Conservation (phyloP, 2,888 invertebrate species). For the Galeopsomyia nigrocyanea region DNA sequence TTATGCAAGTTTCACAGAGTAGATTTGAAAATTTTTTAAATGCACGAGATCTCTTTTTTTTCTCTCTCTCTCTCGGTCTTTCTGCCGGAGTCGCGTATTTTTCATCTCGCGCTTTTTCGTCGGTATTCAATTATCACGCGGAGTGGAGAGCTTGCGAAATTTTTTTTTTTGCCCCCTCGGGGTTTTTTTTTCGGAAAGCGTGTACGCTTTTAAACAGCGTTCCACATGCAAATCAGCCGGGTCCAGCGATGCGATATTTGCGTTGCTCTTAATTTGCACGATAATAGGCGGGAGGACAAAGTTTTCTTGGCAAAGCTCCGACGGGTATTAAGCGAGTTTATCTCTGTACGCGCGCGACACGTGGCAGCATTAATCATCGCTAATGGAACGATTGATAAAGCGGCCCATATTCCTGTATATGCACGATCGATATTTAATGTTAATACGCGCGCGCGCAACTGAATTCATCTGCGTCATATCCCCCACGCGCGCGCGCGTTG, state of each 20-base stretch:
- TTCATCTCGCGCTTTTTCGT: neutral
- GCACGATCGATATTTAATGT: slow-evolving; percentile 14
- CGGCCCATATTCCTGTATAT: neutral
- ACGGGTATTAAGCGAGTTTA: too few relatives aligned
- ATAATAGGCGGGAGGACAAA: slow-evolving; percentile 49
- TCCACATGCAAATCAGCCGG: slow-evolving; percentile 56
- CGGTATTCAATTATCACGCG: neutral
- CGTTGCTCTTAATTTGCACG: slow-evolving; percentile 60
- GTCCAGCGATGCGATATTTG: slow-evolving; percentile 53
- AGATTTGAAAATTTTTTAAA: neutral
- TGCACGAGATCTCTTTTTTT: neutral
- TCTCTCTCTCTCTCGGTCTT: neutral
- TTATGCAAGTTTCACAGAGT: neutral
- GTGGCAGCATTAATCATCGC: slow-evolving; percentile 7
- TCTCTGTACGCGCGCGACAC: too few relatives aligned
- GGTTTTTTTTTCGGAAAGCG: slow-evolving; percentile 34
- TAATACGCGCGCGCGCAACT: neutral
- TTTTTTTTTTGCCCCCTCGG: neutral
- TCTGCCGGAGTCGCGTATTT: neutral
- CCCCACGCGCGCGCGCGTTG: too few relatives aligned
- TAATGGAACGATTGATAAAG: slow-evolving; percentile 1
- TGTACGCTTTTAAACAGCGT: slow-evolving; percentile 45
- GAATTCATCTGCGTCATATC: neutral
- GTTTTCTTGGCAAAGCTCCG: too few relatives aligned
- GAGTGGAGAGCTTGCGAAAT: too few relatives aligned